phyloP scores from a whole-genome alignment of 2,113 vertebrate species.

The Asarcornis scutulata region DNA sequence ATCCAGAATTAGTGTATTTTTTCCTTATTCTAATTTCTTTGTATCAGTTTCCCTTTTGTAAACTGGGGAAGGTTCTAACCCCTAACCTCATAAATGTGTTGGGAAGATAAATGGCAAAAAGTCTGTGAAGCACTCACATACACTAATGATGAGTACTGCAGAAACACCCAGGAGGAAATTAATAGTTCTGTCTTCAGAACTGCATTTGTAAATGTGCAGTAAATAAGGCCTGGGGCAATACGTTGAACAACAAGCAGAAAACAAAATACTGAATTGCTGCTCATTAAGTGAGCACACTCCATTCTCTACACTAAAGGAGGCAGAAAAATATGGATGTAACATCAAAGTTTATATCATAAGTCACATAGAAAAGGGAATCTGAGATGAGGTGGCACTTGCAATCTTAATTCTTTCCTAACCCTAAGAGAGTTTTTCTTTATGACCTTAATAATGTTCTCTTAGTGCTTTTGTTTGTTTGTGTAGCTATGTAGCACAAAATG shows the following conservation, averaged over 20 bases:
- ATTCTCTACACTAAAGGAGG: not conserved
- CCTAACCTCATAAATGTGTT: not conserved
- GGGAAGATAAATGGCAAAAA: not conserved
- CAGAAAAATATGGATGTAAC: not conserved
- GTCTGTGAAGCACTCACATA: not conserved
- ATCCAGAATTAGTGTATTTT: not conserved
- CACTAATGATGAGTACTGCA: not conserved
- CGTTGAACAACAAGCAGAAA: constrained; percentile 3
- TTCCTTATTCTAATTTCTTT: not conserved
- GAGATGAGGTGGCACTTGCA: not conserved
- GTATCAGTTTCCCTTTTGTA: not conserved
- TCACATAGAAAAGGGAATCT: not conserved
- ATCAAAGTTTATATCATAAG: not conserved
- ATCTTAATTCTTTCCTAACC: not conserved
- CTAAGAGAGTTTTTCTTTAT: not conserved
- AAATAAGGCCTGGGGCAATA: constrained; percentile 21
- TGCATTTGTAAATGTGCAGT: not conserved
- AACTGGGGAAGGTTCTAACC: not conserved
- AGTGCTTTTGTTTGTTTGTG: not conserved
- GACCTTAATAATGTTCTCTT: not conserved
- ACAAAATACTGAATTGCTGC: not conserved
- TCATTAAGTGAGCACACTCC: not conserved
- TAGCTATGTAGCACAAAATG: not conserved
- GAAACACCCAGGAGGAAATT: constrained; percentile 7
- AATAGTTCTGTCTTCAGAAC: constrained; percentile 29